phyloP scores from a whole-genome alignment of 2,113 vertebrate species.

The Terrapene triunguis region DNA sequence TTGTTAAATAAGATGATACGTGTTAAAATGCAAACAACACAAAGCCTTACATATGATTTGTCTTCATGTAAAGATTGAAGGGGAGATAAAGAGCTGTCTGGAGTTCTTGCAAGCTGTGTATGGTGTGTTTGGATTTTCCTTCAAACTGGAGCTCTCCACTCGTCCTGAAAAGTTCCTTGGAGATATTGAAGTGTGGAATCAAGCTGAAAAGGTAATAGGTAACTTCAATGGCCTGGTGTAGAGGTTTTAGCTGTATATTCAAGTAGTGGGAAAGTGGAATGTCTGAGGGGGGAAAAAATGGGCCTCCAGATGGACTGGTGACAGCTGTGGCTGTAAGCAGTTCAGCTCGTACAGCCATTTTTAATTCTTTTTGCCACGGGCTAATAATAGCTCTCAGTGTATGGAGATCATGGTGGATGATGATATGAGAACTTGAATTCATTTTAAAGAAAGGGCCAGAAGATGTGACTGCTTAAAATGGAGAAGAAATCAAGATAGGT shows the following conservation, averaged over 20 bases:
- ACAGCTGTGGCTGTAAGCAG: background rate
- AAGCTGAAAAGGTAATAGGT: slow-evolving; percentile 92
- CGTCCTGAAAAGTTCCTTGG: slow-evolving; percentile 97
- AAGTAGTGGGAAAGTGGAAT: background rate
- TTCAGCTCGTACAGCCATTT: background rate
- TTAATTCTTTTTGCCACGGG: background rate
- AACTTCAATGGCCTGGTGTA: background rate
- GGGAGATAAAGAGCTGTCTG: slow-evolving; percentile 95
- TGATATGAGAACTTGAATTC: background rate
- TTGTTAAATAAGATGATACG: accelerated
- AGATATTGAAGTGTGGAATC: slow-evolving; percentile 91
- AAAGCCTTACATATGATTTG: background rate
- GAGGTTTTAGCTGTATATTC: background rate
- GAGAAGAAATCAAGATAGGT: background rate
- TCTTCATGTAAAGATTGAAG: slow-evolving; percentile 86
- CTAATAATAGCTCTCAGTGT: background rate
- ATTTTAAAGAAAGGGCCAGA: background rate
- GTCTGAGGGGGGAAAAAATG: accelerated
- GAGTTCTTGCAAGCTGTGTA: slow-evolving; percentile 95
- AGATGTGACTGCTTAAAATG: background rate
- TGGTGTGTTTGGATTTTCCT: slow-evolving; percentile 93
- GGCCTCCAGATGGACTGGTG: background rate
- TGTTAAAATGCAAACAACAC: background rate
- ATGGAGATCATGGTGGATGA: background rate
- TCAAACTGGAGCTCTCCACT: slow-evolving; percentile 97